Conservation (phyloP, 2,888 invertebrate genomes). For the Microdon myrmicae region DNA sequence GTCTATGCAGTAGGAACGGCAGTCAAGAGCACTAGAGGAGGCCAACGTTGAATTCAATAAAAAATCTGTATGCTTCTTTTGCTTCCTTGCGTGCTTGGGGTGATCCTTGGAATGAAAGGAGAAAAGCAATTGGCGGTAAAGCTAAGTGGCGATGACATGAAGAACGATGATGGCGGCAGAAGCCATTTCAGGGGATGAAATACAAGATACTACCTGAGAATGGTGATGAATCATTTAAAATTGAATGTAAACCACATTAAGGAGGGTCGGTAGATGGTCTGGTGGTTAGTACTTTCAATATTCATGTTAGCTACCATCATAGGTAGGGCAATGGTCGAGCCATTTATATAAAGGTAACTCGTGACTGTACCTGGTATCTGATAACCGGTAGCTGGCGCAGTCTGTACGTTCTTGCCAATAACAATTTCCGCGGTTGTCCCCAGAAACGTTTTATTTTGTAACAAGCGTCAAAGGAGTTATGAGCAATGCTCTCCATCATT, state of each 20-base stretch:
- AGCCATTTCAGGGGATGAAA: neutral
- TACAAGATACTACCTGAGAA: no score
- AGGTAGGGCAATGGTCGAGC: no score
- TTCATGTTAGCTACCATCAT: conserved; percentile 40
- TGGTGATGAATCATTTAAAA: conserved; percentile 50
- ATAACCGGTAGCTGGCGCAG: conserved; percentile 1
- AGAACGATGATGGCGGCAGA: conserved; percentile 10
- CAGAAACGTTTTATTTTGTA: conserved; percentile 35
- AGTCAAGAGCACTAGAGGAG: conserved; percentile 32
- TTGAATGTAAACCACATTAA: conserved; percentile 40
- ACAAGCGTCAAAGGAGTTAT: conserved; percentile 34
- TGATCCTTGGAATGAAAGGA: no score
- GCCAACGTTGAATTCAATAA: conserved; percentile 41
- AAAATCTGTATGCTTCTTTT: conserved; percentile 25
- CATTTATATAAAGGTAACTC: conserved; percentile 22
- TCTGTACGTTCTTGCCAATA: conserved; percentile 35
- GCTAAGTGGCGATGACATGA: conserved; percentile 43
- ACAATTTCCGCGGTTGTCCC: conserved; percentile 37
- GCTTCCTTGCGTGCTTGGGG: conserved; percentile 19
- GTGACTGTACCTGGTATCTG: neutral
- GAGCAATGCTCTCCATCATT: conserved; percentile 57
- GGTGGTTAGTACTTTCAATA: conserved; percentile 45
- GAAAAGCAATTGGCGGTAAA: no score
- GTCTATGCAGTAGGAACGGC: conserved; percentile 28
- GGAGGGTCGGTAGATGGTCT: conserved; percentile 46